Evolutionary conservation across 2,888 invertebrate species (phyloP).

Genomic region (Tinea pellionella): DNA sequence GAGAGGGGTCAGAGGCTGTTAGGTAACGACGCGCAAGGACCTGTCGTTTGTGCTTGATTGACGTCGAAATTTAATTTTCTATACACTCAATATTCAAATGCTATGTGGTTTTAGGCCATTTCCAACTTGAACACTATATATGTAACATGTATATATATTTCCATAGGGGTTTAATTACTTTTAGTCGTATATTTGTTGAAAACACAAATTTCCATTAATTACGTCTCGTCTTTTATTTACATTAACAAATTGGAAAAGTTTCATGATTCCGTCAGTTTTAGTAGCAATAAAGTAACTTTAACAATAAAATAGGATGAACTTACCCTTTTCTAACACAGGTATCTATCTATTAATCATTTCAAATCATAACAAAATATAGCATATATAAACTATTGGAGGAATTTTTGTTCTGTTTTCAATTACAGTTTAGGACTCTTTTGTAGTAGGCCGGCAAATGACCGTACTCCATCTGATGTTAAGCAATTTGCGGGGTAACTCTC

Average conservation of each 20-base stretch:
- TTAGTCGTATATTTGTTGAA: not conserved
- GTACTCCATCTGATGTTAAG: too few species aligned
- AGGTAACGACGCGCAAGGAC: not conserved
- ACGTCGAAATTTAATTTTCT: constrained; percentile 42
- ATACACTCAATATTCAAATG: not conserved
- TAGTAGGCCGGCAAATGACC: too few species aligned
- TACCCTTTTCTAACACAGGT: too few species aligned
- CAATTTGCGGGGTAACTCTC: too few species aligned
- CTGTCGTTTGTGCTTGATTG: constrained; percentile 26
- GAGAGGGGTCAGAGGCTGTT: not conserved
- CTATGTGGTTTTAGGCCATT: not conserved
- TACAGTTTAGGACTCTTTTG: too few species aligned
- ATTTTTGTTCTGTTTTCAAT: too few species aligned
- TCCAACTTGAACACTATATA: not conserved
- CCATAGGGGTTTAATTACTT: not conserved
- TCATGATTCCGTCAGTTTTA: not conserved
- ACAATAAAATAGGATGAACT: not conserved
- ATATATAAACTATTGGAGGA: too few species aligned
- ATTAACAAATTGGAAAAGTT: not conserved
- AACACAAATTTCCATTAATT: not conserved
- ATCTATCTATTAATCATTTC: too few species aligned
- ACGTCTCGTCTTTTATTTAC: not conserved
- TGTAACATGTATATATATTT: not conserved
- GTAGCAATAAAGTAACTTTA: not conserved
- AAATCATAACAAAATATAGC: too few species aligned